Base-by-base conservation (phyloP, 2,888 invertebrate genomes). In the Clepsis dumicolana region DNA sequence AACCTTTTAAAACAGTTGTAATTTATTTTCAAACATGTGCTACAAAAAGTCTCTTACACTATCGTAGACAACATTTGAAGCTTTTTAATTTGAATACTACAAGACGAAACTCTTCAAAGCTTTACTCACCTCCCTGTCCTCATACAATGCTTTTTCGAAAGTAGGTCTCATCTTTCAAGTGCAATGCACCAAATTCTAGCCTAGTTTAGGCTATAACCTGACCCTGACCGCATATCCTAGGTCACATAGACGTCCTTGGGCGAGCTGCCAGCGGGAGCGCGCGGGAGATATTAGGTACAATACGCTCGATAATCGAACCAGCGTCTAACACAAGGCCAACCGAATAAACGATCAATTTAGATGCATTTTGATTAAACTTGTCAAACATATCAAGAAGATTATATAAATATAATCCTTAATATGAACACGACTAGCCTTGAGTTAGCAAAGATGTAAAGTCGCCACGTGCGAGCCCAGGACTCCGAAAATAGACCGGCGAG, bases 191-290 rank as follows among this genome's bases (percentile, higher is more conserved):
- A 64, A 64, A 64, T 57, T 68, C 64, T 68, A 68, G 68, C 64
- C 68, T 64, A 68, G 68, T 25, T 68, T 64, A 57, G 64, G 52
- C 68, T 68, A 59, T 62, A 81, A 80, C 79, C 80, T 81, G 83
- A 81, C 93, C 90, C 81, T 90, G 91, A 90, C 91, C 89, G 84
- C 63, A 66, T 70, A 77, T 86, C 85, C 88, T 89, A 89, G 90
- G 88, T 78, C 83, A 80, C 83, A 88, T 89, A 87, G 84, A 74
- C 76, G 89, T 87, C 91, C 91, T 89, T 88, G 92, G 91, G 90
- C 90, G 73, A 44, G 38, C 68, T 85, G 90, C 92, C 90, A 91
- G 77, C 71, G 63, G 80, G 77, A 76, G 76, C 75, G 72, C 70
- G 72, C 84, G 85, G 88, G 85, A 89, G 77, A 86, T 89, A 88